Evolutionary conservation across 2,888 invertebrate genomes (phyloP).

Genomic region (Onthophagus sagittarius): DNA sequence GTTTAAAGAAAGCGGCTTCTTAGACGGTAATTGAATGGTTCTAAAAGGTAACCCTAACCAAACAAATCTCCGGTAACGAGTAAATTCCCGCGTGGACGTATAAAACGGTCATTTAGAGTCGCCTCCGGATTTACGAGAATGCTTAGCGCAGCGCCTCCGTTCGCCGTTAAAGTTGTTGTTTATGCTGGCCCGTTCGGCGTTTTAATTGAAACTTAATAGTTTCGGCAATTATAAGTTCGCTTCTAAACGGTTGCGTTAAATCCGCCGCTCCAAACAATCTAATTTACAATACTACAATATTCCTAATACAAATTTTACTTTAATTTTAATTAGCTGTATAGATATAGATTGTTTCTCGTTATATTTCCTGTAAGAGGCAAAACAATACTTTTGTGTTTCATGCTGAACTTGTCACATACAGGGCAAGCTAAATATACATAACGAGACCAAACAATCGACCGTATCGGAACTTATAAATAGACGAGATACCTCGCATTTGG

Average conservation of each 20-base stretch:
- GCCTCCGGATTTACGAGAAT: not conserved
- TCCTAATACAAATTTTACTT: not conserved
- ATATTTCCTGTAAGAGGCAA: not conserved
- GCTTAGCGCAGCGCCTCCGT: not conserved
- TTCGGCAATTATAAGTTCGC: slow-evolving; percentile 11
- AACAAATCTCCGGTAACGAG: not conserved
- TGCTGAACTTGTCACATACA: not conserved
- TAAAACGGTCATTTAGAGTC: not conserved
- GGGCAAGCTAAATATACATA: not conserved
- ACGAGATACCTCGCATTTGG: not conserved
- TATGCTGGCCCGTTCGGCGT: not conserved
- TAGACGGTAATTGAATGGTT: not conserved
- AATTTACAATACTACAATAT: not conserved
- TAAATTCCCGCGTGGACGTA: not conserved
- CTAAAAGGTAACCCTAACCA: not conserved
- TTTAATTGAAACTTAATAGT: slow-evolving; percentile 14
- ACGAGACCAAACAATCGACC: not conserved
- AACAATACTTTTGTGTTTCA: not conserved
- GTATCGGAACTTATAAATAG: not conserved
- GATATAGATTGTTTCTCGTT: too few relatives aligned
- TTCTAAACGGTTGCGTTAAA: slow-evolving; percentile 5
- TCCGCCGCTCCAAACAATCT: slow-evolving; percentile 7
- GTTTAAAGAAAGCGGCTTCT: not conserved
- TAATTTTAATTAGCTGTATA: too few relatives aligned
- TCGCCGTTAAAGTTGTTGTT: not conserved